phyloP scores from a whole-genome alignment of 2,888 invertebrate genomes.

The Lissocephala sabroskyi region DNA sequence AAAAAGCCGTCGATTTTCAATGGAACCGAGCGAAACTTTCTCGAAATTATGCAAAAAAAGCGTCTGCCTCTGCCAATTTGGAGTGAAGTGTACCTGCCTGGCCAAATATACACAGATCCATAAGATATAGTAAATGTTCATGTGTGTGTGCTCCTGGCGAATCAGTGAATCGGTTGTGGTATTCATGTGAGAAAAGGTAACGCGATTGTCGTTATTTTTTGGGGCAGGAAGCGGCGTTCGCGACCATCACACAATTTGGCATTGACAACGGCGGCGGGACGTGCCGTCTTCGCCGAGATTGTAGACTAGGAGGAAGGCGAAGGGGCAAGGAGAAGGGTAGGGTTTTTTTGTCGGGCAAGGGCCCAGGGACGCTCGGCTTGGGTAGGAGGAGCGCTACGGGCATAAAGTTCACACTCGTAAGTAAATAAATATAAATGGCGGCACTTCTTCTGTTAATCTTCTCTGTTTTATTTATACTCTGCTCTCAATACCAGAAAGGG shows the following conservation, averaged over 20 bases:
- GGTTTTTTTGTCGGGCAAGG: not conserved
- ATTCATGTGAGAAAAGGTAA: constrained; percentile 26
- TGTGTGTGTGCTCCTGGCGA: no score
- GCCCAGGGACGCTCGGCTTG: not conserved
- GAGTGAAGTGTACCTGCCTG: no score
- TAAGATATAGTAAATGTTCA: no score
- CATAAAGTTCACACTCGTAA: constrained; percentile 65
- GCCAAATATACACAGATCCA: no score
- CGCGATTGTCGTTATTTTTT: constrained; percentile 21
- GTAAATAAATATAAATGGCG: constrained; percentile 66
- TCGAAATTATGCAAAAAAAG: no score
- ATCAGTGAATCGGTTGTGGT: no score
- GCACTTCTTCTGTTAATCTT: constrained; percentile 60
- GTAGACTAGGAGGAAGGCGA: not conserved
- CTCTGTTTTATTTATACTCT: constrained; percentile 19
- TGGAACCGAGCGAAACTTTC: no score
- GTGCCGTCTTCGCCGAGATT: no score
- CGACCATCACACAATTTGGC: constrained; percentile 44
- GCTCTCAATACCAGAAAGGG: no score
- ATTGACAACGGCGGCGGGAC: constrained; percentile 47
- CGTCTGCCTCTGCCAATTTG: no score
- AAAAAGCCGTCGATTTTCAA: no score
- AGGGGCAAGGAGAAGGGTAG: not conserved
- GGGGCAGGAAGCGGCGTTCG: constrained; percentile 25
- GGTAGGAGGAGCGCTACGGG: constrained; percentile 35